Percentiles rank a stretch among this genome's conserved stretches.
These are phyloP conservation scores for Eurystomus gularis DNA, from an alignment of 2,113 vertebrate species.

Conservation along the genomic window DNA sequence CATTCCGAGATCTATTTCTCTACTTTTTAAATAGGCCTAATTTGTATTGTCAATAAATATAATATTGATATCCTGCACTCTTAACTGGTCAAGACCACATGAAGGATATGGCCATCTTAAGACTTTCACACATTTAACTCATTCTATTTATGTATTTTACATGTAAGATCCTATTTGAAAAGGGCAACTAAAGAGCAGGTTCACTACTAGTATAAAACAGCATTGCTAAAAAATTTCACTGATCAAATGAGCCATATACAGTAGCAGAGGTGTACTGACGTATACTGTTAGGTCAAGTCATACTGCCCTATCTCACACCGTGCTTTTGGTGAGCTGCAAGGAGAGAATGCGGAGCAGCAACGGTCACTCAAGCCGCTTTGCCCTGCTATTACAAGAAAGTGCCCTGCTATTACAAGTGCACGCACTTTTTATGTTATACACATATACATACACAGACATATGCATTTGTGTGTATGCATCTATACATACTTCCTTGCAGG, in stretches of 20 bases:
- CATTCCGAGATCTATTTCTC: not conserved
- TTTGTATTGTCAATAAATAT: not conserved
- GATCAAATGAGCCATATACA: not conserved
- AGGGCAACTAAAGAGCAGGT: not conserved
- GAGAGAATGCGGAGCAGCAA: not conserved
- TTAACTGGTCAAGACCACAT: not conserved
- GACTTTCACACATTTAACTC: not conserved
- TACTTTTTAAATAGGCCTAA: not conserved
- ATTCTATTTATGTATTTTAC: not conserved
- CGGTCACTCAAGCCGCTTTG: not conserved
- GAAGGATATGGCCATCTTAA: not conserved
- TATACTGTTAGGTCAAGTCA: not conserved
- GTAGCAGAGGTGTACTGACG: not conserved
- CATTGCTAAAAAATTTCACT: not conserved
- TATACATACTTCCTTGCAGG: not conserved
- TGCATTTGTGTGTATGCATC: rapidly evolving
- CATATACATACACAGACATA: not conserved
- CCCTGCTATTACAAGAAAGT: not conserved
- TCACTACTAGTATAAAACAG: not conserved
- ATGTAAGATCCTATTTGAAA: not conserved
- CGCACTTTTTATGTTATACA: not conserved
- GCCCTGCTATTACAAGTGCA: not conserved
- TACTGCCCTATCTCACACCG: not conserved
- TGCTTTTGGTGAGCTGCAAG: not conserved
- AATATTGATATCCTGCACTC: not conserved